Base-by-base conservation (phyloP, 1,140 invertebrate species). In the Araneus ventricosus region DNA sequence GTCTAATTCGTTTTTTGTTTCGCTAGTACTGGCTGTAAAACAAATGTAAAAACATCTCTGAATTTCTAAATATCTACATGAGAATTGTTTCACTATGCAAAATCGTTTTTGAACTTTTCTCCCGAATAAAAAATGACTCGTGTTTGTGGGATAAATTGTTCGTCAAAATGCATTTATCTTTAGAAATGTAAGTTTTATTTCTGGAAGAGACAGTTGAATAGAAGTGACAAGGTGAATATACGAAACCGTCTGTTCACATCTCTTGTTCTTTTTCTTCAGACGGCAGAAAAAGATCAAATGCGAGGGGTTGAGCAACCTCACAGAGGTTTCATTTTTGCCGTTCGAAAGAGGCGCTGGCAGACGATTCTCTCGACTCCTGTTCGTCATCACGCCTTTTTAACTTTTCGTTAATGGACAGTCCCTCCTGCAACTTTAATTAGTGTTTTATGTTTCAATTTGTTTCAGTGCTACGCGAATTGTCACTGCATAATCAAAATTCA, bases 171-270 rank as follows among this genome's bases (percentile, higher is more conserved):
- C 67, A 4, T 75, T 75, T 30, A 75, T 75, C 27, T 17, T 17
- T 30, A 30, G 30, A 30, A 2, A 20, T 27, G 10, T 30, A 17
- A 37, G 30, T 34, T 75, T 75, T 75, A 75, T 75, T 17, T 30
- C 30, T 34, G 8, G 30, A 34, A 34, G 30, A 75, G 67, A 75
- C 67, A 75, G 8, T 27, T 75, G 70, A 20, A 75, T 75, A 4
- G 63, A 67, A 67, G 63, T 67, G 63, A 14, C 63, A 67, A 67
- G 70, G 70, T 30, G 70, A 75, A 75, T 75, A 75, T 75, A 6
- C 30, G 70, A 75, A 75, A 34, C 30, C n/a, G 63, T 27, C 63
- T 67, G 7, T 30, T 63, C n/a, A 1, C 8, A n/a, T n/a, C 3
- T 30, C 27, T 30, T 67, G 24, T 75, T 17, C 14, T 20, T 75